phyloP scores from a whole-genome alignment of 2,113 vertebrate genomes.

The Rutilus rutilus region DNA sequence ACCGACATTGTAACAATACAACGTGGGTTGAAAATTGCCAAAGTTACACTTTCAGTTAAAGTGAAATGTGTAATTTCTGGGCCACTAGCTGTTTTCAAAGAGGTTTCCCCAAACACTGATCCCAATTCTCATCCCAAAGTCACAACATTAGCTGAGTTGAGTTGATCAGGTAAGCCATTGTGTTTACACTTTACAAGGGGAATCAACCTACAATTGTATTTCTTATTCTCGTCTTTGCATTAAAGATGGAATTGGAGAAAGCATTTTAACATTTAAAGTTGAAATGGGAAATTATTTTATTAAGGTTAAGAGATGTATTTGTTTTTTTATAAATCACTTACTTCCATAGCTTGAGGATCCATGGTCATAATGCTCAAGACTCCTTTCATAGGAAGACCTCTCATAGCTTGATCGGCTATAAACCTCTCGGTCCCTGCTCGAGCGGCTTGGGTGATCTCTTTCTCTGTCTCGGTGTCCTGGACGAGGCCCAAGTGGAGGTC shows the following conservation, averaged over 20 bases:
- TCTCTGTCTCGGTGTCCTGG: slow-evolving; percentile 82
- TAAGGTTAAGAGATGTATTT: background rate
- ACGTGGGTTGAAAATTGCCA: too few relatives aligned
- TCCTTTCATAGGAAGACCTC: slow-evolving; percentile 84
- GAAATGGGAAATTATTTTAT: background rate
- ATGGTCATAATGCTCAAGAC: slow-evolving; percentile 87
- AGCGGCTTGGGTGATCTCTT: slow-evolving; percentile 68
- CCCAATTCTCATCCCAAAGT: background rate
- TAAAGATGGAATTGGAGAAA: background rate
- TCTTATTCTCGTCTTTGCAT: background rate
- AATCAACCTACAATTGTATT: too few relatives aligned
- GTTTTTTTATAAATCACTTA: slow-evolving; percentile 56
- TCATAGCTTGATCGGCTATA: slow-evolving; percentile 87
- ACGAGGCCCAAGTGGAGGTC: slow-evolving; percentile 75
- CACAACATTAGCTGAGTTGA: background rate
- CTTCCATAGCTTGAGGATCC: slow-evolving; percentile 84
- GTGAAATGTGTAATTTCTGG: background rate
- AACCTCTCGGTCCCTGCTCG: slow-evolving; percentile 79
- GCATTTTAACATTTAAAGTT: too few relatives aligned
- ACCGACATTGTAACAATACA: too few relatives aligned
- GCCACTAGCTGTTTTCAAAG: background rate
- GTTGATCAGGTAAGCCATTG: background rate
- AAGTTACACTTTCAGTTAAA: too few relatives aligned
- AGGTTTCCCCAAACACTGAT: background rate
- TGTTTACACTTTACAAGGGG: too few relatives aligned